A percentile compares a stretch with the other conserved stretches of the same genome.
These are phyloP conservation scores for Alosa sapidissima DNA, from an alignment of 2,797 vertebrate species.

Conservation along the genomic window DNA sequence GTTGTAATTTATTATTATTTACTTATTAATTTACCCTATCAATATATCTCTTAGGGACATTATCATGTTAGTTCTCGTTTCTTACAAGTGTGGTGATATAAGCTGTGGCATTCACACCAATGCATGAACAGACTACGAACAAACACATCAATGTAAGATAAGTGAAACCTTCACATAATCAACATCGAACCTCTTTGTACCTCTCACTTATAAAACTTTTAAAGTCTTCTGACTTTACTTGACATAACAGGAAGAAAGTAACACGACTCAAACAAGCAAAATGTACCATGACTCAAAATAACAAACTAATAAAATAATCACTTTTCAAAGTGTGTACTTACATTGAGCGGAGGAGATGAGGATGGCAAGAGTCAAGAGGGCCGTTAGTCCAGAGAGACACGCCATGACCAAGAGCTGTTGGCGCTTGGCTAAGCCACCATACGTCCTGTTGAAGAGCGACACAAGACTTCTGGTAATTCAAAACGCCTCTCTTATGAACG, in stretches of 20 bases:
- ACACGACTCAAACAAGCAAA: not conserved
- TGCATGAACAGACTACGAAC: not conserved
- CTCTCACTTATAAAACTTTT: not conserved
- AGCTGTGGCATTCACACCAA: not conserved
- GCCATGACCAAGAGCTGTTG: conserved; percentile 79
- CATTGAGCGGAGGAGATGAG: conserved; percentile 65
- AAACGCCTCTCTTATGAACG: not conserved
- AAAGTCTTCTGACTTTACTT: not conserved
- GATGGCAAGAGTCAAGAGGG: conserved; percentile 70
- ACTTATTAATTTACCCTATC: too few species aligned
- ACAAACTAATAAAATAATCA: not conserved
- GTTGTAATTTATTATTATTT: not conserved
- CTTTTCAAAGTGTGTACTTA: conserved; percentile 62
- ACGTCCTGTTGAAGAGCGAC: conserved; percentile 73
- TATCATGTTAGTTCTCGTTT: conserved; percentile 8
- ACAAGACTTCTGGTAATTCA: conserved; percentile 50
- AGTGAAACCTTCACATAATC: not conserved
- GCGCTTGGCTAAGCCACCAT: conserved; percentile 75
- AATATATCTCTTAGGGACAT: not conserved
- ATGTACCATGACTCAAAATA: not conserved
- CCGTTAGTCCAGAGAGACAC: conserved; percentile 75
- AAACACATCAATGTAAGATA: not conserved
- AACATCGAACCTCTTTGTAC: not conserved
- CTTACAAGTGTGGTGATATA: not conserved
- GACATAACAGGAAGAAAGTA: not conserved